A percentile compares a stretch with the other conserved stretches of the same genome.
phyloP scores from a whole-genome alignment of 2,113 vertebrate genomes.

The Okapia johnstoni region DNA sequence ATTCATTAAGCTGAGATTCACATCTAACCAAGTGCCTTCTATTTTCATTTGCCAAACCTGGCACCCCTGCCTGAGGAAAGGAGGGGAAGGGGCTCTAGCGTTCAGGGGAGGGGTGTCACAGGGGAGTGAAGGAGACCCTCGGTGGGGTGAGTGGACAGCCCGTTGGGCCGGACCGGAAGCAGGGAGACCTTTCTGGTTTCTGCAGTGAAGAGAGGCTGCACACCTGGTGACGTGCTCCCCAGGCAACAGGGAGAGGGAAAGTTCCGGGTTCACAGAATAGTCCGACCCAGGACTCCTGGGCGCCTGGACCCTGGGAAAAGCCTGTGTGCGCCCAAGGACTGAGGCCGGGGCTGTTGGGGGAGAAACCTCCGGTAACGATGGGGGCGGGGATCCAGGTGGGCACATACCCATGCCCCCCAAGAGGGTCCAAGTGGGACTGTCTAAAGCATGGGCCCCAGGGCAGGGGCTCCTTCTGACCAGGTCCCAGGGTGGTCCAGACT shows the following conservation, averaged over 20 bases:
- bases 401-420: background rate
- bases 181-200: background rate
- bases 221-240: background rate
- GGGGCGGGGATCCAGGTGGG: background rate
- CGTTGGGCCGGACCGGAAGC: rapidly evolving
- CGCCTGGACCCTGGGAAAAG: background rate
- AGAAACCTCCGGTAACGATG: background rate
- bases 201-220: background rate
- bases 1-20: background rate
- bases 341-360: background rate
- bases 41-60: background rate
- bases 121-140: background rate
- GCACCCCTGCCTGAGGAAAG: background rate
- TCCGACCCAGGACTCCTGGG: background rate
- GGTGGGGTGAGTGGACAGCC: background rate
- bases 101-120: background rate
- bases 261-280: background rate
- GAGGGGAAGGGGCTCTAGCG: background rate
- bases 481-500: too few relatives aligned
- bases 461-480: background rate
- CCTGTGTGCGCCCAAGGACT: background rate
- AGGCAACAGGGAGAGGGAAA: background rate
- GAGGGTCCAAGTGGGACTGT: background rate
- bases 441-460: background rate
- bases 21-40: background rate